Conservation (phyloP, 2,797 vertebrate genomes). For the Botia kubotai region DNA sequence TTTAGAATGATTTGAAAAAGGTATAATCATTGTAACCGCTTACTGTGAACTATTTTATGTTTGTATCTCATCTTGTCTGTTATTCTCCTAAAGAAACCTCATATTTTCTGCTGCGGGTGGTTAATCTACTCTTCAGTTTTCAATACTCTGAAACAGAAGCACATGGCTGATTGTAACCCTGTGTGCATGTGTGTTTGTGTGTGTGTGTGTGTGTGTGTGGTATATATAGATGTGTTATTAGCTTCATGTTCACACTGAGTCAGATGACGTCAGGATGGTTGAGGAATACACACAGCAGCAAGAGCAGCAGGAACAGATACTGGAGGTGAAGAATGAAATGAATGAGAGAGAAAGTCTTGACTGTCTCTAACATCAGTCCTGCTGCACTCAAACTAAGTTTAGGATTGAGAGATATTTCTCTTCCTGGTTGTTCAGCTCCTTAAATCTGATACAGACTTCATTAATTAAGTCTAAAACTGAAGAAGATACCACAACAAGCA, state of each 20-base stretch:
- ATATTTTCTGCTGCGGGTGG: neutral
- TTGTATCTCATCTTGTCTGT: no score
- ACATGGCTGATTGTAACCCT: conserved; percentile 48
- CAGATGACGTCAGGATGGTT: conserved; percentile 6
- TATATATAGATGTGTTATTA: conserved; percentile 45
- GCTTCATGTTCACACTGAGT: conserved; percentile 4
- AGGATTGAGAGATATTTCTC: neutral
- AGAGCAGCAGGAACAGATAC: conserved; percentile 18
- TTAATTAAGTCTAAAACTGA: no score
- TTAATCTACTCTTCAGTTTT: neutral
- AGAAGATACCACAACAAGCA: no score
- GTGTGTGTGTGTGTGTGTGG: neutral
- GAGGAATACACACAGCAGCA: conserved; percentile 16
- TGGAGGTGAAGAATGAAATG: neutral
- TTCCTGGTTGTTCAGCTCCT: no score
- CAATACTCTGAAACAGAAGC: conserved; percentile 7
- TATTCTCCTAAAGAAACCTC: neutral
- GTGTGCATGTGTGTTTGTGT: conserved; percentile 39
- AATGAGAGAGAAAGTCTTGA: conserved; percentile 18
- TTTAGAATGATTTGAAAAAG: no score
- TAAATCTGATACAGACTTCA: no score
- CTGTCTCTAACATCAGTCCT: conserved; percentile 14
- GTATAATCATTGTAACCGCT: no score
- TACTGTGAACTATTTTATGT: no score
- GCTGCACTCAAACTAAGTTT: neutral